Conservation (phyloP, 92 coral and sea anemone genomes). For the Umimayanthus chanpuru region DNA sequence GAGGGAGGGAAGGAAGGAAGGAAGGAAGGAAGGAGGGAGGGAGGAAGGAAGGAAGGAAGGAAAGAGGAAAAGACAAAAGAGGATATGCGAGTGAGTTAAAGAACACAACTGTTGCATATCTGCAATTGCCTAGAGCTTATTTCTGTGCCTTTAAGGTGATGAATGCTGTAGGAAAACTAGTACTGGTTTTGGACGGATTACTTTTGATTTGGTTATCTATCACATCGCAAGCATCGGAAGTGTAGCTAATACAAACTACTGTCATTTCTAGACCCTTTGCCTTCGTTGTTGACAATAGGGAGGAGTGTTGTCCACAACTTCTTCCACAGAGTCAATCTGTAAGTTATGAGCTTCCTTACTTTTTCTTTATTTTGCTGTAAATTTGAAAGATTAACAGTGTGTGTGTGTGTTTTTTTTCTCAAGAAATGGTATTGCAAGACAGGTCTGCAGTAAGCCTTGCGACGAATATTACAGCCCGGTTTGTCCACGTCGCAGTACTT, state of each 20-base stretch:
- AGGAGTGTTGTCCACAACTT: slow-evolving; percentile 85
- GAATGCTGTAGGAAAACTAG: background rate
- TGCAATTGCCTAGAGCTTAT: too few relatives aligned
- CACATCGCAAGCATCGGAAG: background rate
- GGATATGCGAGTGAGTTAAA: too few relatives aligned
- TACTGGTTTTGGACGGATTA: too few relatives aligned
- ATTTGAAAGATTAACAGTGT: background rate
- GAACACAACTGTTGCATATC: too few relatives aligned
- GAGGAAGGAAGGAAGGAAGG: too few relatives aligned
- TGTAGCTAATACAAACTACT: background rate
- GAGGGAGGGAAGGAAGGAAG: too few relatives aligned
- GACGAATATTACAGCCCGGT: slow-evolving; percentile 27
- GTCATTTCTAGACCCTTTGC: slow-evolving; percentile 66
- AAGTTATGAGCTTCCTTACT: slow-evolving; percentile 30
- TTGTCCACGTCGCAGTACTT: slow-evolving; percentile 50
- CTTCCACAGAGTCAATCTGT: slow-evolving; percentile 68
- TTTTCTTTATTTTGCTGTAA: background rate
- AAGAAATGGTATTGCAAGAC: slow-evolving; percentile 9
- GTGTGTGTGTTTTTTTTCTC: background rate
- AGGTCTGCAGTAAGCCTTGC: slow-evolving; percentile 21
- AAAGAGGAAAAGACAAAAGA: too few relatives aligned
- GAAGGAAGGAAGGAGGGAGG: too few relatives aligned
- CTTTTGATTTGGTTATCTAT: background rate
- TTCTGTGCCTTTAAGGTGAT: background rate
- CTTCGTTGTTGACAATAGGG: slow-evolving; percentile 85